Conservation (phyloP, 2,113 vertebrate species). For the Isichthys henryi region DNA sequence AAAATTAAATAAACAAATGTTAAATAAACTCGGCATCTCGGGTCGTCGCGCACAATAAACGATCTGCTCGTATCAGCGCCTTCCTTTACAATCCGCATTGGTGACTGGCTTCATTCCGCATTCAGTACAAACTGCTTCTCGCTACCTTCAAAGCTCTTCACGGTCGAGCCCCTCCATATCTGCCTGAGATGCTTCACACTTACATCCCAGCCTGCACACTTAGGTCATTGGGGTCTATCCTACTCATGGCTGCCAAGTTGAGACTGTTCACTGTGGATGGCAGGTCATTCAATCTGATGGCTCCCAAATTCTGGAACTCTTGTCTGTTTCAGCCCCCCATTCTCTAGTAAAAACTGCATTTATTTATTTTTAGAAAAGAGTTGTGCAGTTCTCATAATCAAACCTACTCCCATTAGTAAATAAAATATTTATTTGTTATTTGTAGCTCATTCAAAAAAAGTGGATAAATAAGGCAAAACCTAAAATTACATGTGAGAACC, state of each 20-base stretch:
- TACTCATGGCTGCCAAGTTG: neutral
- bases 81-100: neutral
- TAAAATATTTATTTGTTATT: neutral
- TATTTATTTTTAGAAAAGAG: neutral
- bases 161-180: neutral
- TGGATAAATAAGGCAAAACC: neutral
- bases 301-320: neutral
- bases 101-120: neutral
- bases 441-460: neutral
- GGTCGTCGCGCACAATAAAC: neutral
- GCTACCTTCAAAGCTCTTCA: neutral
- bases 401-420: neutral
- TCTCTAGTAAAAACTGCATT: neutral
- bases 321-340: neutral
- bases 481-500: neutral
- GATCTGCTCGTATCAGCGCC: neutral
- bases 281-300: neutral
- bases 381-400: neutral
- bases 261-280: neutral
- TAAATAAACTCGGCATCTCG: neutral
- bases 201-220: neutral
- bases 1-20: neutral
- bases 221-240: neutral
- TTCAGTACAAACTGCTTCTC: neutral
- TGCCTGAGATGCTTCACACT: neutral